Base-by-base conservation (phyloP, 2,888 invertebrate genomes). In the Cybosia mesomella region DNA sequence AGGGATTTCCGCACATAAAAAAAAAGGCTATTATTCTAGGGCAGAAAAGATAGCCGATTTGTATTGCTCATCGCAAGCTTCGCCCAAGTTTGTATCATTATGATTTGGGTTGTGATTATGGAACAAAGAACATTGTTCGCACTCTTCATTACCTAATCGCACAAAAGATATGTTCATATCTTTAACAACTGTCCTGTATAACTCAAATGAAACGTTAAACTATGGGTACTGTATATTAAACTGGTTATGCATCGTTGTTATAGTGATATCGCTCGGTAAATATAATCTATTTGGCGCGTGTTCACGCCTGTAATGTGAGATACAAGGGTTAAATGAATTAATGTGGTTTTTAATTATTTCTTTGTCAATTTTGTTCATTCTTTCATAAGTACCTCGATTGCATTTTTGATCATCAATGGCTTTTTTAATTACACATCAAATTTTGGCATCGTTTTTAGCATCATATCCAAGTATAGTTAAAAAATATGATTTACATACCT, bases 271-370 rank as follows among this genome's bases (percentile, higher is more conserved):
- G 28, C 49, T 62, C 10, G 61, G 61, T 53, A 32, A 49, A 18
- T 62, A 62, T 39, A 62, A 21, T 49, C 28, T 49, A 32, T 62
- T 62, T 9, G 53, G 61, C 8, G 53, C 53, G 28, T 62, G 49
- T 62, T 62, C 53, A 22, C 61, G 61, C 21, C 61, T 39, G 61
- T 53, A 62, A 62, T 62, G 53, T 11, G 53, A 62, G 5, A 54
- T 54, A 32, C 58, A 28, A 24, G 58, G 58, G 28, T 58, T 28
- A 32, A 32, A 58, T 54, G 54, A 54, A n/a, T 21, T 54, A n/a
- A 54, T 54, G 22, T 54, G 54, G 22, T 54, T 54, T 54, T 54
- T 54, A 54, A 54, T 54, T 54, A 54, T 22, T 54, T 54, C n/a
- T 54, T n/a, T 54, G 22, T 54, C 54, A 54, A 54, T 10, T 54